phyloP scores from a whole-genome alignment of 2,888 invertebrate species.

The Crocallis elinguaria region DNA sequence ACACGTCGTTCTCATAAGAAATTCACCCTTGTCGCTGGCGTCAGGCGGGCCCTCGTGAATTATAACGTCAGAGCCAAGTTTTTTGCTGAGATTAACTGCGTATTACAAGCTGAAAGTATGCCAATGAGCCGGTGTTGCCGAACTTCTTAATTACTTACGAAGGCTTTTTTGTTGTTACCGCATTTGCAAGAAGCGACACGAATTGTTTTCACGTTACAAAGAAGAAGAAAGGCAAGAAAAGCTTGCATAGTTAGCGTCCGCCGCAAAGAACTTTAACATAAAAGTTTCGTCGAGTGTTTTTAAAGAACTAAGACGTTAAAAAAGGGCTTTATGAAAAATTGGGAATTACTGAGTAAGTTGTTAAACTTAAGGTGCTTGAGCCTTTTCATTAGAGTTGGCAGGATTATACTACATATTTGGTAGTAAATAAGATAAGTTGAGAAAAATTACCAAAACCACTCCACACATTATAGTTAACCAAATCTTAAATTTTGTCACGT shows the following conservation, averaged over 20 bases:
- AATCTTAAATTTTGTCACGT: no score
- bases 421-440: no score
- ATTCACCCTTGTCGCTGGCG: conserved; percentile 72
- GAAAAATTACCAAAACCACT: no score
- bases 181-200: conserved; percentile 50
- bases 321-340: conserved; percentile 10
- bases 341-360: neutral
- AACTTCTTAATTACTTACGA: conserved; percentile 77
- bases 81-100: conserved; percentile 77
- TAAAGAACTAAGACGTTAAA: conserved; percentile 40
- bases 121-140: conserved; percentile 72
- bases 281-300: conserved; percentile 47
- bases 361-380: neutral
- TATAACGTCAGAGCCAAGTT: conserved; percentile 74
- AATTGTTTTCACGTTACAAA: conserved; percentile 62
- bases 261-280: conserved; percentile 50
- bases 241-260: conserved; percentile 57
- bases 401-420: no score
- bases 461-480: no score
- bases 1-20: conserved; percentile 68
- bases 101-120: conserved; percentile 77
- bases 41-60: conserved; percentile 67
- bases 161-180: conserved; percentile 61
- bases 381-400: no score
- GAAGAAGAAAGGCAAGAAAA: conserved; percentile 49